phyloP scores from a whole-genome alignment of 2,797 vertebrate species.

The Mallotus villosus region DNA sequence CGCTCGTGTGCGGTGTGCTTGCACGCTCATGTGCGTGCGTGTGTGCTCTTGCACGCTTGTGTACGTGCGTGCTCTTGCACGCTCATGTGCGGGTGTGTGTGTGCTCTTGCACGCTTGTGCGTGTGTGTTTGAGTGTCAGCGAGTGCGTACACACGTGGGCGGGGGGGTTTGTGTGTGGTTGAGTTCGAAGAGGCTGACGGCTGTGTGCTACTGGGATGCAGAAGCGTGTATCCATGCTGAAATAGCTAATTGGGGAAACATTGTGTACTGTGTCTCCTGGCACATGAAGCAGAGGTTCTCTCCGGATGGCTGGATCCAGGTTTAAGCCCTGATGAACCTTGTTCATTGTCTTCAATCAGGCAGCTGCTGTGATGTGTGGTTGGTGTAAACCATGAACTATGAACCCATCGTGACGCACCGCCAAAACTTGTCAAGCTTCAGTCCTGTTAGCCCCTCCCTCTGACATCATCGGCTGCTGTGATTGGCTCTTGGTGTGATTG shows the following conservation, averaged over 20 bases:
- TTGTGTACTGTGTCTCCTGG: conserved; percentile 59
- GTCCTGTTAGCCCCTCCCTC: conserved; percentile 18
- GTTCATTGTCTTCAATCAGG: conserved; percentile 18
- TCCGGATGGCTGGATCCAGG: conserved; percentile 64
- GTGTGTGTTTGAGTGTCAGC: too few relatives aligned
- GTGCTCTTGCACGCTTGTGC: too few relatives aligned
- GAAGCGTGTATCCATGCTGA: conserved; percentile 70
- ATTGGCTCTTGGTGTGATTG: conserved; percentile 35
- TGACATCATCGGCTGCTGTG: conserved; percentile 38
- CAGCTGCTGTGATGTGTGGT: background rate
- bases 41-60: too few relatives aligned
- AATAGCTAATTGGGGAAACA: conserved; percentile 72
- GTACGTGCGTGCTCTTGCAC: background rate
- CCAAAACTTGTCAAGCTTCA: conserved; percentile 39
- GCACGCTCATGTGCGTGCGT: too few relatives aligned
- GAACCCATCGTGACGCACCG: conserved; percentile 27
- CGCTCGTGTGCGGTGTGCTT: conserved; percentile 28
- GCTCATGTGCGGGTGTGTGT: too few relatives aligned
- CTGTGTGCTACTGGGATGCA: conserved; percentile 59
- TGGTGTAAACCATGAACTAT: conserved; percentile 33
- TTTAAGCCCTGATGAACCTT: conserved; percentile 43
- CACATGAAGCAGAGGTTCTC: conserved; percentile 50
- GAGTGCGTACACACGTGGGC: conserved; percentile 30
- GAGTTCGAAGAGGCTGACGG: conserved; percentile 18
- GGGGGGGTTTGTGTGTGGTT: conserved; percentile 38